Evolutionary conservation across 2,797 vertebrate species (phyloP), one percentile per base, ranked within the genome.

Genomic region (Crocodylus rhombifer): DNA sequence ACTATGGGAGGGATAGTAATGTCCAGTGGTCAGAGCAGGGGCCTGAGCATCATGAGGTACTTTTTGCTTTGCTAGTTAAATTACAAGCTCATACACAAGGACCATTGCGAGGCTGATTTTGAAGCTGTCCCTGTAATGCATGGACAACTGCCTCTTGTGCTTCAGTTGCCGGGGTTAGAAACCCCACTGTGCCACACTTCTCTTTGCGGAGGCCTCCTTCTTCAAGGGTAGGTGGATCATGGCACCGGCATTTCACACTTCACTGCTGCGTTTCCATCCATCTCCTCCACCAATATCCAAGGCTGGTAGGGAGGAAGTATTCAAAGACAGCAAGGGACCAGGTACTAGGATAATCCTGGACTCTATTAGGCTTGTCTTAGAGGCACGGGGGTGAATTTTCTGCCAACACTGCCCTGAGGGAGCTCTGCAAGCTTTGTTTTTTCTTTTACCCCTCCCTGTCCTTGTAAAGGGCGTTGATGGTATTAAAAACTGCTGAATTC

Each of bases 1-100:
- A 80, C 77, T 95, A 82, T 91, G 95, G 95, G 95, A 95, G 94
- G 92, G 80, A 92, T 94, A 86, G 88, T 61, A 6, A 20, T 10
- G 5, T 21, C 30, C 8, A 33, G 13, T 82, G 86, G 55, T 81
- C 74, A 93, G 87, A 94, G 91, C 80, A 94, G 89, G 71, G 92
- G 21, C 74, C 26, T 33, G 73, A 91, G 82, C 88, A 87, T 84
- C 92, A 90, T 80, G 91, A 94, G 26, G 6, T 86, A 79, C 23
- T 84, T 76, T 25, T 33, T 77, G 2, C 42, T 91, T 82, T 42
- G 62, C 77, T 84, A 51, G 42, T 3, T 51, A 51, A 51, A 11
- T 51, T 51, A 51, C 42, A 51, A 10, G 9, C 42, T 51, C 42
- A 51, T 10, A 10, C 42, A 51, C 42, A 11, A 51, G 42, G 61